phyloP scores from a whole-genome alignment of 2,888 invertebrate genomes.

The Ophraella communa region DNA sequence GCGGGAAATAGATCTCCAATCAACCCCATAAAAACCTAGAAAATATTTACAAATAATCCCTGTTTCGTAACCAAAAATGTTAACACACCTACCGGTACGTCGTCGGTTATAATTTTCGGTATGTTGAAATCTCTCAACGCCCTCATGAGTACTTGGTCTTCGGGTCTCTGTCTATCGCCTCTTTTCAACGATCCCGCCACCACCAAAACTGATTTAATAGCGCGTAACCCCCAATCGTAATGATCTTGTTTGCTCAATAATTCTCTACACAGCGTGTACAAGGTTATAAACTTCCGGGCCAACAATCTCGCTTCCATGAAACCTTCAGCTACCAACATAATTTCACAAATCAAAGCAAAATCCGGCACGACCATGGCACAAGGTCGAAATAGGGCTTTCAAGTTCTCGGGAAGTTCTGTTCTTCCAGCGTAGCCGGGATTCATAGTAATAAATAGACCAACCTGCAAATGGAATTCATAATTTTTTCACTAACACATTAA shows the following conservation, averaged over 20 bases:
- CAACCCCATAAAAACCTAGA: constrained; percentile 84
- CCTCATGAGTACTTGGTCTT: constrained; percentile 94
- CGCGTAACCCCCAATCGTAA: constrained; percentile 95
- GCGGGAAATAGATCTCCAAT: constrained; percentile 94
- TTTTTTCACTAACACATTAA: no score
- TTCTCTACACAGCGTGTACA: constrained; percentile 89
- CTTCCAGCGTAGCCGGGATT: constrained; percentile 95
- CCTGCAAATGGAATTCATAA: constrained; percentile 45
- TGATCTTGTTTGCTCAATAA: constrained; percentile 94
- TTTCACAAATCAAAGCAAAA: constrained; percentile 94
- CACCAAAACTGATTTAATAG: constrained; percentile 94
- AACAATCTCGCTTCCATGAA: constrained; percentile 83
- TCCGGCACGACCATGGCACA: constrained; percentile 98
- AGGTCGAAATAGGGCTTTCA: constrained; percentile 77
- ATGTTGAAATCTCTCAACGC: constrained; percentile 93
- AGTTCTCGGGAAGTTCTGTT: constrained; percentile 87
- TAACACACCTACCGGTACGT: constrained; percentile 68
- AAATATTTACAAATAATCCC: not conserved
- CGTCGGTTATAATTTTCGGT: constrained; percentile 93
- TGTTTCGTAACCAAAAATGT: no score
- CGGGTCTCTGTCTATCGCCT: constrained; percentile 76
- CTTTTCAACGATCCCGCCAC: constrained; percentile 91
- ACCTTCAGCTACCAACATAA: constrained; percentile 93
- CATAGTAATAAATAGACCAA: constrained; percentile 96
- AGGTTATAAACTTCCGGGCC: constrained; percentile 92